phyloP scores from a whole-genome alignment of 2,888 invertebrate species.

The Caenorhabditis afra region DNA sequence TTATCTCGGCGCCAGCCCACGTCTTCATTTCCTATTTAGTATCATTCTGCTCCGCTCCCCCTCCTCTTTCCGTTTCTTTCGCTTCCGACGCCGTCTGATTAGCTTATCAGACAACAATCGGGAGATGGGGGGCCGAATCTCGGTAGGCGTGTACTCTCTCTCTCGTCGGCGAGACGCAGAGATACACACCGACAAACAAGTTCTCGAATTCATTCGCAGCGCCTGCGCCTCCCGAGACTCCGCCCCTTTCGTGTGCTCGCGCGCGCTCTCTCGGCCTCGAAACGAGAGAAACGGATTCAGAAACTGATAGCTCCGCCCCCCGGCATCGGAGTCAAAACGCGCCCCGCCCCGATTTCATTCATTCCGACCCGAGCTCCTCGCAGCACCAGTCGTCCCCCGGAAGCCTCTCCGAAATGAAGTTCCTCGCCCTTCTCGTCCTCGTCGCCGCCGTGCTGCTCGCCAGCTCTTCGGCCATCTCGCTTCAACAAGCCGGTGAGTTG shows the following conservation, averaged over 20 bases:
- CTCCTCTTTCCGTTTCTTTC: too few species aligned
- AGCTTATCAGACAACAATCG: too few species aligned
- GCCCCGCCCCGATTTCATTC: conserved; percentile 13
- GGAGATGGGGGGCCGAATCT: too few species aligned
- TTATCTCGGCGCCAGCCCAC: too few species aligned
- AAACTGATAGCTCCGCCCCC: conserved; percentile 22
- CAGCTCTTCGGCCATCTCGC: conserved; percentile 19
- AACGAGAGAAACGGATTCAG: conserved; percentile 7
- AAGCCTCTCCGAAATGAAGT: not conserved
- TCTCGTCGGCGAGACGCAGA: conserved; percentile 1
- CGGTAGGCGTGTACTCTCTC: too few species aligned
- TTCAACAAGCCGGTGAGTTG: conserved; percentile 47
- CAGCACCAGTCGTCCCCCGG: too few species aligned
- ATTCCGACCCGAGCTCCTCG: not conserved
- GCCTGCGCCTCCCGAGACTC: conserved; percentile 7
- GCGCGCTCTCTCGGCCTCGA: conserved; percentile 12
- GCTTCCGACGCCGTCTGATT: too few species aligned
- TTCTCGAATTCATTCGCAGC: conserved; percentile 26
- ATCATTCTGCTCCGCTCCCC: too few species aligned
- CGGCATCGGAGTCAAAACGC: not conserved
- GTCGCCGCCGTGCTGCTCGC: conserved; percentile 16
- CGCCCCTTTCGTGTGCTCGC: conserved; percentile 8
- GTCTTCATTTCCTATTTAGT: too few species aligned
- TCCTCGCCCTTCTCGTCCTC: conserved; percentile 6
- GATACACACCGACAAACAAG: conserved; percentile 12